Evolutionary conservation across 2,888 invertebrate genomes (phyloP).

Genomic region (Nomada ruficornis): DNA sequence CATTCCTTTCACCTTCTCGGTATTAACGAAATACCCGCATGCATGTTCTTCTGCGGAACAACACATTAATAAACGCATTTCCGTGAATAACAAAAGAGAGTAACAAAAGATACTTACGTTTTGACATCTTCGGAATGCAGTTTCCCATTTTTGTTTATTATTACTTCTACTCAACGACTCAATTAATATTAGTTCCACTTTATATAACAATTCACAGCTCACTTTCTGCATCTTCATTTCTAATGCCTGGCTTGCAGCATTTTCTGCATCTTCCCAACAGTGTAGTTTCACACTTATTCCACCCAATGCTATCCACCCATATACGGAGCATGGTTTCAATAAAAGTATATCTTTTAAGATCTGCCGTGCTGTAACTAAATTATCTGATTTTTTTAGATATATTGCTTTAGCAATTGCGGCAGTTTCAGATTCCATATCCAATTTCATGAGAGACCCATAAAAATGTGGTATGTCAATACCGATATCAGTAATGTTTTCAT

Average conservation of each 20-base stretch:
- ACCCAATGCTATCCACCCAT: conserved; percentile 85
- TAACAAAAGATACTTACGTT: conserved; percentile 76
- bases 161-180: conserved; percentile 83
- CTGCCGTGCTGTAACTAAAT: conserved; percentile 86
- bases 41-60: too few species aligned
- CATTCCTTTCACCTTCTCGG: too few species aligned
- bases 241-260: conserved; percentile 81
- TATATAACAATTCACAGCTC: conserved; percentile 74
- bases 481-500: conserved; percentile 73
- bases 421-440: conserved; percentile 87
- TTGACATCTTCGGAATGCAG: conserved; percentile 80
- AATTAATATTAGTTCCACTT: conserved; percentile 80
- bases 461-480: conserved; percentile 84
- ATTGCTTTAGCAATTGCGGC: conserved; percentile 88
- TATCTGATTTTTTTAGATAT: conserved; percentile 85
- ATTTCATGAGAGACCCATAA: conserved; percentile 85
- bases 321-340: conserved; percentile 83
- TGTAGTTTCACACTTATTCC: conserved; percentile 85
- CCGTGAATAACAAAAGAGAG: background rate
- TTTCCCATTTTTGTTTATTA: conserved; percentile 85
- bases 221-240: conserved; percentile 79
- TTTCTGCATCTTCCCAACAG: conserved; percentile 85
- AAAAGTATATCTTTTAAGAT: conserved; percentile 83
- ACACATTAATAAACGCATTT: background rate
- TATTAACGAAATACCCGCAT: background rate